Evolutionary conservation across 2,888 invertebrate genomes (phyloP), one percentile per base, ranked within the genome.

Genomic region (Habrosyne pyritoides): DNA sequence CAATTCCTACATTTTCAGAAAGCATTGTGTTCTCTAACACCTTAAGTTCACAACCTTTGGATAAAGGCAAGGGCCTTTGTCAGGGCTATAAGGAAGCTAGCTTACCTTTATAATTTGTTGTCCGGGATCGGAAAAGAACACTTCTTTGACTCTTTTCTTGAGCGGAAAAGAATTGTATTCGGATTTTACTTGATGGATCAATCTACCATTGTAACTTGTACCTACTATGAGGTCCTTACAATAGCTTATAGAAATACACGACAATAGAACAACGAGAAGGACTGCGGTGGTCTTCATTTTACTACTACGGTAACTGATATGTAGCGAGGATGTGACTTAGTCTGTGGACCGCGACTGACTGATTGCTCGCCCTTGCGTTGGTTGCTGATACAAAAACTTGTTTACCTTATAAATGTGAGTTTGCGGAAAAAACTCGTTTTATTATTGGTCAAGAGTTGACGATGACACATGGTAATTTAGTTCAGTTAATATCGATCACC

Each of bases 131-230:
- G 86, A 85, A 60, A 61, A 92, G 72, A 92, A 92, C 18, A 86
- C 85, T 69, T 92, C 91, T 66, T 92, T 92, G 54, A 90, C 90
- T 62, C 91, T 81, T 64, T 92, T 92, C 71, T 91, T 91, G 5
- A 91, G 71, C 2, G 90, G 92, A 59, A 91, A 87, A 4, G 89
- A 73, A 68, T 82, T 89, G 69, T 90, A 91, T 55, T 90, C 91
- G 1, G 87, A 87, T 64, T 91, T 91, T 61, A 90, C 71, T 62
- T 91, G 90, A 79, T 81, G 84, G 18, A 88, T 33, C 55, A 91
- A 73, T 63, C 90, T 79, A 61, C 83, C 82, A 69, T 91, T 91
- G 66, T 83, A 91, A 73, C 89, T 91, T 10, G 89, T 84, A 47
- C 91, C 91, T 22, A 91, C 86, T 53, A 91, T 91, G 42, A 92